Evolutionary conservation across 2,888 invertebrate species (phyloP), one percentile per base, ranked within the genome.

Genomic region (Scaptomyza parva): DNA sequence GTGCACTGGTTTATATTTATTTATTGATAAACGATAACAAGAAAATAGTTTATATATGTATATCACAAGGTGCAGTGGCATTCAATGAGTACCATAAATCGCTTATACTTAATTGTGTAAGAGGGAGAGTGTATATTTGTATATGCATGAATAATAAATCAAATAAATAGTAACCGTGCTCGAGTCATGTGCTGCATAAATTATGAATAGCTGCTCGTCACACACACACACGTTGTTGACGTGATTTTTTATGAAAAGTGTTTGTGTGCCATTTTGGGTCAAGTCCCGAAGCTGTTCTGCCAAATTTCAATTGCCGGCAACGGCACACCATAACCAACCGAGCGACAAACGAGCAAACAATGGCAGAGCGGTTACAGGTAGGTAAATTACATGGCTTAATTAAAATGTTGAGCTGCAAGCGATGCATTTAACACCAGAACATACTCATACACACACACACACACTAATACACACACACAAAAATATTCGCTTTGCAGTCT

Each of bases 341-440:
- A 33, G 53, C 50, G 43, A 11, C 51, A 35, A 53, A 41, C 47
- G 33, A 50, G 65, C 58, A 60, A 77, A 81, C 86, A 85, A 69
- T 39, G 62, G 39, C 22, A 24, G 26, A 18, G 45, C 14, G 30
- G 33, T 18, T 14, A 47, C 33, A 51, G 60, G 41, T 64, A 26
- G 55, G 52, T 61, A 67, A 78, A 72, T 76, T 79, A 62, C 67
- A 53, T 39, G 52, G 62, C 78, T 60, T 81, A 76, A 81, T 88
- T 88, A 84, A 84, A 80, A 84, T 62, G 54, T 63, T 50, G 39
- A 66, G 60, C 63, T 76, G 45, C 53, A 14, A 54, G 48, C 67
- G 40, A 76, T 80, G 72, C 47, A 65, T 61, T 61, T 66, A 57
- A 37, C 52, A 35, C n/a, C n/a, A n/a, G n/a, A n/a, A n/a, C n/a